These are phyloP conservation scores for Drosophila dives DNA, from an alignment of 2,888 invertebrate genomes.

Conservation along the genomic window DNA sequence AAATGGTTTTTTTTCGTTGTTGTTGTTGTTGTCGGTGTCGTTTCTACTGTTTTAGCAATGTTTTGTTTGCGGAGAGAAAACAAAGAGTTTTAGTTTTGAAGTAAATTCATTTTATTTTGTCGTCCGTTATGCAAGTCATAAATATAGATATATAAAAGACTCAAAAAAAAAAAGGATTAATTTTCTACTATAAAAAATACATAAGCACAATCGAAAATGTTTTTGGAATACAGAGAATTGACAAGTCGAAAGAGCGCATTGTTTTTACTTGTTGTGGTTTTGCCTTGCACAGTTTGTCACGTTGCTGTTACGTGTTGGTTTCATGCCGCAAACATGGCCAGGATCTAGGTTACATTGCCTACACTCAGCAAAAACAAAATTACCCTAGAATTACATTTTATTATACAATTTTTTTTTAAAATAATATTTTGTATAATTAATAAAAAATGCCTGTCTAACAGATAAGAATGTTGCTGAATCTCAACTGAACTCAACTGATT, in stretches of 20 bases:
- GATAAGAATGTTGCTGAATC: background rate
- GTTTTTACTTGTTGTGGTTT: conserved; percentile 1
- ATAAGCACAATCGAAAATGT: background rate
- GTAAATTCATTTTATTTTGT: background rate
- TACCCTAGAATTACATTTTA: background rate
- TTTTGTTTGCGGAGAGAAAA: background rate
- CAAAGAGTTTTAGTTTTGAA: background rate
- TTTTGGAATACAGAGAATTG: background rate
- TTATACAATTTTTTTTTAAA: background rate
- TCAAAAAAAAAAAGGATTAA: background rate
- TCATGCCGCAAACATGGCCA: background rate
- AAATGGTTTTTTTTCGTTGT: background rate
- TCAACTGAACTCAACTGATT: too few species aligned
- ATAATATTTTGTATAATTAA: background rate
- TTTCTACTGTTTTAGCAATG: conserved; percentile 21
- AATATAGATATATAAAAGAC: background rate
- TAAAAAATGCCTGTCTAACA: background rate
- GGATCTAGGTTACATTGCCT: conserved; percentile 16
- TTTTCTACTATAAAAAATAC: background rate
- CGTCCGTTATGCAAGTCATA: background rate
- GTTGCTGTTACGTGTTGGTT: conserved; percentile 62
- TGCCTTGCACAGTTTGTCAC: conserved; percentile 64
- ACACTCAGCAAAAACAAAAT: background rate
- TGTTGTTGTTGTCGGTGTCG: conserved; percentile 14
- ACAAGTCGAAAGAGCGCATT: background rate